These are phyloP conservation scores for Cheilosia urbana DNA, from an alignment of 2,888 invertebrate species.

Conservation along the genomic window DNA sequence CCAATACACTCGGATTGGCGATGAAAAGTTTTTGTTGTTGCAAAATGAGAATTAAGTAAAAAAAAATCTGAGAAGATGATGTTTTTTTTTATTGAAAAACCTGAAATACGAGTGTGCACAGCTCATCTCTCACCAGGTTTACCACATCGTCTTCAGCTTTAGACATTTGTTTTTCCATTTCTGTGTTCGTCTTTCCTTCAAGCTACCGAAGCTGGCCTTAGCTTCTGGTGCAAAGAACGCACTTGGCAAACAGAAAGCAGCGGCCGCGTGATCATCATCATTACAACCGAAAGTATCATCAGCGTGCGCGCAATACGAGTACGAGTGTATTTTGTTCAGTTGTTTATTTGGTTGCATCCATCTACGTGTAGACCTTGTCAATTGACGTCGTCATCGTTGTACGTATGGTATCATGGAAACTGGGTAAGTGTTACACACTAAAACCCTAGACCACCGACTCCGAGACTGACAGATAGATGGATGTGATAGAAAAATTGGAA, in stretches of 20 bases:
- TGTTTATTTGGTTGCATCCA: constrained; percentile 56
- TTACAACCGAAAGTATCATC: constrained; percentile 63
- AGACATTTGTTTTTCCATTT: constrained; percentile 16
- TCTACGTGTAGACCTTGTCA: constrained; percentile 64
- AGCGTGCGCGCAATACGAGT: constrained; percentile 47
- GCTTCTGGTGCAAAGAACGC: constrained; percentile 64
- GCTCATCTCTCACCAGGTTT: constrained; percentile 73
- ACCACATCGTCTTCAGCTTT: constrained; percentile 51
- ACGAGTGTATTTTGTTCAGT: constrained; percentile 39
- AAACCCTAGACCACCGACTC: constrained; percentile 71
- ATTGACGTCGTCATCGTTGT: constrained; percentile 56
- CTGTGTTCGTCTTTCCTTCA: constrained; percentile 14
- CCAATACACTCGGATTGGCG: constrained; percentile 5
- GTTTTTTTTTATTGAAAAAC: constrained; percentile 55
- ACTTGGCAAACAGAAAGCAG: constrained; percentile 73
- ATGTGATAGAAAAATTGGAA: constrained; percentile 54
- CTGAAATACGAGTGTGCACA: constrained; percentile 73
- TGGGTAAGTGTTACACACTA: constrained; percentile 74
- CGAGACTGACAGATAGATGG: constrained; percentile 45
- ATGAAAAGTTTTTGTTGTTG: constrained; percentile 53
- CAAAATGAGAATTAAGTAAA: constrained; percentile 64
- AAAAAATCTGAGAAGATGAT: constrained; percentile 52
- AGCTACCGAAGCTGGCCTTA: constrained; percentile 34
- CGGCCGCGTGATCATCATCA: constrained; percentile 65
- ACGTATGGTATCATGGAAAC: constrained; percentile 63